Base-by-base conservation (phyloP, 2,113 vertebrate species). In the Solea senegalensis region DNA sequence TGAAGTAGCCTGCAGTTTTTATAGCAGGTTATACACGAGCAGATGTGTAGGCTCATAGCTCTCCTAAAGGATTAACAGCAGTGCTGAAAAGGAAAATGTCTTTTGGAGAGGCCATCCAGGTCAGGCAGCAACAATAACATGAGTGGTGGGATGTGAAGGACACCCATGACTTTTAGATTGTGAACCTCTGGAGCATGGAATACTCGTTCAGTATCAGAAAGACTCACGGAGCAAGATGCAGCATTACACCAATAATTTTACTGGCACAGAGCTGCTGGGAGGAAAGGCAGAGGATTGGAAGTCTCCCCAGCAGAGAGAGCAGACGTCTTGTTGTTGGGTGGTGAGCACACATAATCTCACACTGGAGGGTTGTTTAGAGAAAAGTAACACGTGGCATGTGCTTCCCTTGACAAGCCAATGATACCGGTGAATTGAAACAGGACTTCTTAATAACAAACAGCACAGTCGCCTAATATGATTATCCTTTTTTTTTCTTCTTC, bases 31-130 rank as follows among this genome's bases (percentile, higher is more conserved):
- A 77, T 76, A 41, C 49, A 62, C 51, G 73, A 82, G 65, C 82
- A 85, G 72, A 76, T 76, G 56, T 78, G 80, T 45, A 78, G 65
- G 58, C 78, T 84, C 64, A 74, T 78, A 48, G 64, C 69, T 82
- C 72, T 82, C 44, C 76, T 76, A 72, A 65, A 88, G 80, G 82
- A 88, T 82, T 82, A 91, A 64, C 78, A 75, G 49, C 78, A 73
- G 51, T 83, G 83, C 65, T 78, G 76, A 57, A 74, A 65, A 83
- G 65, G 65, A 85, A 63, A 83, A 58, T 69, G 69, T 81, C 26
- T 90, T 85, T 80, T 81, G 65, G 72, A 81, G 58, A 69, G 84
- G 67, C 44, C 72, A 67, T 55, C 12, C 2, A 71, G 72, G 72
- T 85, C 58, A 86, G 78, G 44, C 69, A 72, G 65, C 74, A 76